Evolutionary conservation across 2,888 invertebrate species (phyloP), one percentile per base, ranked within the genome.

Genomic region (Dusona sp.): DNA sequence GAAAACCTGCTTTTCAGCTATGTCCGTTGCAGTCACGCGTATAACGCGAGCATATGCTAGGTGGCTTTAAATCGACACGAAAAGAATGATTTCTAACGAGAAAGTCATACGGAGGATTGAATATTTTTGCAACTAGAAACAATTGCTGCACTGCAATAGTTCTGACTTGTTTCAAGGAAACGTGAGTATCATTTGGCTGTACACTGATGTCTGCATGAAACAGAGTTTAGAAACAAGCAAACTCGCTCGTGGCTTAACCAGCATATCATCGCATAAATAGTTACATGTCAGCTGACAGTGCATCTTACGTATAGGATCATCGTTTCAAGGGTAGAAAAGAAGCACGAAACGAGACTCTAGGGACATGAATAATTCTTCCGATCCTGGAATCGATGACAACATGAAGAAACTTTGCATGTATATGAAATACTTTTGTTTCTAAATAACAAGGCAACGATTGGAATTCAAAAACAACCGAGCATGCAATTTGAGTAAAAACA

Each of bases 201-300:
- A 45, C 42, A 45, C 45, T 45, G 8, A 45, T 45, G 68, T 45
- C 45, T 45, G 68, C 16, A 29, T 45, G 29, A 25, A 74, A 74
- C 19, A 9, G 42, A 57, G 57, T 54, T 54, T 2, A 57, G 57
- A 57, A 38, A 74, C 42, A 25, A 36, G 45, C 77, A 29, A 54
- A 77, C 77, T 77, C 48, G 48, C 45, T 65, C 65, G 48, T 65
- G 22, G 64, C 48, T 33, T 48, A 77, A 64, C 45, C 29, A 45
- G 25, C 45, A 45, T 45, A 29, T 29, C 29, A 70, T 70, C 25
- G 70, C 45, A 45, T 13, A 25, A 70, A 29, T 29, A 45, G 70
- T 70, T 48, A 29, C 48, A 25, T 29, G 22, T 16, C 7, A 45
- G 16, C 8, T 2, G 13, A 8, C 3, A 29, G 11, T 48, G 19